A percentile compares a stretch with the other conserved stretches of the same genome.
Conservation (phyloP, 2,113 vertebrate species). For the Zosterops borbonicus region DNA sequence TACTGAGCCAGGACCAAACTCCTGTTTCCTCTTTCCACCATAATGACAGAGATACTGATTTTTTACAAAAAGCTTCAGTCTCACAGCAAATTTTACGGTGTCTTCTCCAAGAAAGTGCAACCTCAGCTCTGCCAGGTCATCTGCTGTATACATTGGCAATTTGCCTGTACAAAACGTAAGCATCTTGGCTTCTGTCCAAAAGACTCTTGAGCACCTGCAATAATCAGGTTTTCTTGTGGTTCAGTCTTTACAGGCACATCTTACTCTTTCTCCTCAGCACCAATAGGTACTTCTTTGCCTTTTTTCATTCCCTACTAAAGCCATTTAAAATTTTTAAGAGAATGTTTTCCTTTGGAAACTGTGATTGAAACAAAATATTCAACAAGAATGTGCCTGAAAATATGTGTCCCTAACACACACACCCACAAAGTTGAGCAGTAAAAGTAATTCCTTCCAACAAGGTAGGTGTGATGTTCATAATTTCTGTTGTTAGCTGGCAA, state of each 20-base stretch:
- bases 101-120: background rate
- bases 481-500: background rate
- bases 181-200: background rate
- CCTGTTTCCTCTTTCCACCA: background rate
- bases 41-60: background rate
- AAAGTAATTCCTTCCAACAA: background rate
- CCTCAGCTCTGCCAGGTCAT: background rate
- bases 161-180: background rate
- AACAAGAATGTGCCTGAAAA: background rate
- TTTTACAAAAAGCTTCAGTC: background rate
- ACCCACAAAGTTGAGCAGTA: background rate
- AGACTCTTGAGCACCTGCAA: background rate
- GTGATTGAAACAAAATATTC: background rate
- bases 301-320: background rate
- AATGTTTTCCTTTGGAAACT: background rate
- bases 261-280: background rate
- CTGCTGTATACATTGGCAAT: rapidly evolving
- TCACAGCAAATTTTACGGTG: background rate
- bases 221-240: background rate
- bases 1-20: background rate
- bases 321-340: background rate
- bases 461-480: background rate
- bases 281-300: background rate
- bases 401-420: background rate
- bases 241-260: background rate